A percentile compares a stretch with the other conserved stretches of the same genome.
phyloP scores from a whole-genome alignment of 2,888 invertebrate genomes.

The Tricholauxania praeusta region DNA sequence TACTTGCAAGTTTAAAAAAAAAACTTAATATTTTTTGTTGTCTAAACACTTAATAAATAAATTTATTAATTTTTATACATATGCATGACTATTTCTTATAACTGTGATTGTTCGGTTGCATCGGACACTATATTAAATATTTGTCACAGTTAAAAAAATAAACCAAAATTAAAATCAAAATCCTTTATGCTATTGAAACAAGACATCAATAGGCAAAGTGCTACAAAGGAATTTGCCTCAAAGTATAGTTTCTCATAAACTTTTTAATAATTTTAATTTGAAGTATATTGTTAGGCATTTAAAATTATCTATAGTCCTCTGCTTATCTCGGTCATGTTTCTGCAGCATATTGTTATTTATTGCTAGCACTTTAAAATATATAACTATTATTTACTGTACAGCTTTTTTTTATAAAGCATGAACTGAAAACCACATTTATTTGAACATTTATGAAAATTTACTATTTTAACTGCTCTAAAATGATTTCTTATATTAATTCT shows the following conservation, averaged over 20 bases:
- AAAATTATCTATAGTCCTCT: too few species aligned
- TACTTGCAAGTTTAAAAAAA: too few species aligned
- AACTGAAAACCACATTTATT: constrained; percentile 46
- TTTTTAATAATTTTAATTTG: too few species aligned
- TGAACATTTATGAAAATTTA: constrained; percentile 48
- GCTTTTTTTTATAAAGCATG: not conserved
- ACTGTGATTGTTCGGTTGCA: constrained; percentile 62
- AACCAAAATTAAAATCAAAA: not conserved
- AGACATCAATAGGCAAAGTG: too few species aligned
- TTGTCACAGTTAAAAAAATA: constrained; percentile 16
- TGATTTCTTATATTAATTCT: constrained; percentile 16
- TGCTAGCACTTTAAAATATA: too few species aligned
- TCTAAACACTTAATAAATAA: constrained; percentile 11
- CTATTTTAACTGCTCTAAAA: constrained; percentile 7
- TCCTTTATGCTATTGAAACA: too few species aligned
- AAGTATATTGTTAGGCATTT: too few species aligned
- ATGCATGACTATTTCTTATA: not conserved
- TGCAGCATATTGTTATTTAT: too few species aligned
- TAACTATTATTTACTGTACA: not conserved
- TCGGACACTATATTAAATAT: constrained; percentile 47
- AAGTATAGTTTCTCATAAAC: too few species aligned
- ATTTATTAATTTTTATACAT: not conserved
- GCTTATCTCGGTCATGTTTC: too few species aligned
- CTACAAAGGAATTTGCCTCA: too few species aligned
- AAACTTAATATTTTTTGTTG: not conserved